phyloP scores from a whole-genome alignment of 1,140 invertebrate species.

The Whitmania pigra region DNA sequence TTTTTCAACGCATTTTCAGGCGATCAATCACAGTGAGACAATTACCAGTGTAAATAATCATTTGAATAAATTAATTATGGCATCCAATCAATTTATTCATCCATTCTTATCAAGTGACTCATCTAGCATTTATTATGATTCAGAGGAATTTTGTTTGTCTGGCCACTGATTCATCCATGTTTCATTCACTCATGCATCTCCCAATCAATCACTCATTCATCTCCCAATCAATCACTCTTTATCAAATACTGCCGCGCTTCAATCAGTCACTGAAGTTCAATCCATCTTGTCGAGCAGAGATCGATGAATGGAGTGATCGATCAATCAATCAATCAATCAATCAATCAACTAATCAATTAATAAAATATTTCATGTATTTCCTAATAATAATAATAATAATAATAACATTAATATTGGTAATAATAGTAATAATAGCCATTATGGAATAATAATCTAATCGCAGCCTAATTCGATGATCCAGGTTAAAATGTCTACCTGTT shows the following conservation, averaged over 20 bases:
- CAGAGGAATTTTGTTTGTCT: not conserved
- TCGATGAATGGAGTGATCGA: not conserved
- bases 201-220: not conserved
- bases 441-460: not conserved
- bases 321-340: constrained; percentile 2
- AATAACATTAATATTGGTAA: too few species aligned
- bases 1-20: not conserved
- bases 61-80: not conserved
- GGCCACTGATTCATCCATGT: not conserved
- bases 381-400: not conserved
- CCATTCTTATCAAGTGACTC: not conserved
- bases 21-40: not conserved
- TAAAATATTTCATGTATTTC: not conserved
- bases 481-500: too few species aligned
- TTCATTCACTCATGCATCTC: not conserved
- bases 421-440: not conserved
- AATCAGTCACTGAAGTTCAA: too few species aligned
- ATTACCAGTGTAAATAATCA: not conserved
- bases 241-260: too few species aligned
- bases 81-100: not conserved
- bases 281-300: too few species aligned
- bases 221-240: too few species aligned
- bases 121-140: not conserved
- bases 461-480: too few species aligned
- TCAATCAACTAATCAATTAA: not conserved